Evolutionary conservation across 1,140 invertebrate species (phyloP), one percentile per base, ranked within the genome.

Genomic region (Solenopsis invicta): DNA sequence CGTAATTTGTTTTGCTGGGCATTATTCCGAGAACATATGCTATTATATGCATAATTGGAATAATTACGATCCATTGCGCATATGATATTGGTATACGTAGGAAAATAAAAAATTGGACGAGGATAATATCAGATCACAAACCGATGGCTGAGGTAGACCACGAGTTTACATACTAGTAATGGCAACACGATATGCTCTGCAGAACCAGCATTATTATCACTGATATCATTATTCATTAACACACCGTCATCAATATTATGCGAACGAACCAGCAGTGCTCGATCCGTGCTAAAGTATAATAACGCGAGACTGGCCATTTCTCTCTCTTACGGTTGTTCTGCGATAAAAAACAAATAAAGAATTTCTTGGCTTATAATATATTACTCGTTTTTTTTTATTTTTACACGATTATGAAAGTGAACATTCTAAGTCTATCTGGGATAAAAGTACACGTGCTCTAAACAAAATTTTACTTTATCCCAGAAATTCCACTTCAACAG

Each of bases 161-260:
- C 67, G 37, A 66, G 52, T 82, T 82, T 82, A 74, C 54, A 82
- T 48, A 48, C 67, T 74, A 59, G 54, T 74, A 74, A 82, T 75
- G 54, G 54, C 69, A 61, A 52, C 69, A 37, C 37, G 80, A 84
- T 75, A 45, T 29, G 80, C 52, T 59, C 67, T 41, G 77, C 16
- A 54, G 34, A 81, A 16, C 48, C 54, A 59, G 52, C 67, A 75
- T 74, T 75, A 84, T 84, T 74, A 75, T 84, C 80, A 21, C 8
- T 62, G 50, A 84, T 84, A 84, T 84, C 54, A 75, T 84, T 84
- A 84, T 84, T 84, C 80, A 84, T 84, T 84, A 84, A 74, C 54
- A 52, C 54, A 61, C 16, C 67, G 21, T n/a, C 69, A 61, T 75
- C 80, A 50, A 75, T 84, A 75, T 84, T 84, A 50, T 48, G 54